Evolutionary conservation across 2,888 invertebrate species (phyloP).

Genomic region (Orthosia gracilis): DNA sequence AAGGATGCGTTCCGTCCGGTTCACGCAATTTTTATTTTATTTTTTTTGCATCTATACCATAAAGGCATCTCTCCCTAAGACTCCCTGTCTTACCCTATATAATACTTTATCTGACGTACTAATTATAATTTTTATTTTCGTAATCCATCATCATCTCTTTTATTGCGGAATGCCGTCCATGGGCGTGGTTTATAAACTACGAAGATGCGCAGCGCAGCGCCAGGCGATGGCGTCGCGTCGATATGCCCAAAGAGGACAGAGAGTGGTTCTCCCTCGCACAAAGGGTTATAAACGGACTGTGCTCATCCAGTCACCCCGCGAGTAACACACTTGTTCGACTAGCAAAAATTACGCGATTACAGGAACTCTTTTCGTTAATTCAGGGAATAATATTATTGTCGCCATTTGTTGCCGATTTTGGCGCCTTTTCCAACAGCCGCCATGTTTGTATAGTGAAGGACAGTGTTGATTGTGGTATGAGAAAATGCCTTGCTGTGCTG

Average conservation of each 20-base stretch:
- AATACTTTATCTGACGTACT: too few species aligned
- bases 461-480: background rate
- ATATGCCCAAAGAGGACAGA: slow-evolving; percentile 52
- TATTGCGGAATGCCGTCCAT: background rate
- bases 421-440: background rate
- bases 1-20: background rate
- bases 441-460: background rate
- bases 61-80: background rate
- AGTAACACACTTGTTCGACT: background rate
- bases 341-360: slow-evolving; percentile 4
- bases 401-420: background rate
- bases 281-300: slow-evolving; percentile 23
- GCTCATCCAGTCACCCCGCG: slow-evolving; percentile 6
- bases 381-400: background rate
- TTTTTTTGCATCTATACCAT: background rate
- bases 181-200: slow-evolving; percentile 28
- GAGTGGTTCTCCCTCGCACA: slow-evolving; percentile 35
- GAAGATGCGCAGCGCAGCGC: slow-evolving; percentile 13
- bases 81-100: background rate
- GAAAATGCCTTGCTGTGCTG: slow-evolving; percentile 48
- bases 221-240: slow-evolving; percentile 44
- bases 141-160: too few species aligned
- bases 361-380: background rate
- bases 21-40: background rate
- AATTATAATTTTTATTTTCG: too few species aligned